A percentile compares a stretch with the other conserved stretches of the same genome.
phyloP scores from a whole-genome alignment of 2,797 vertebrate genomes.

The Microctenopoma steveboyesi region DNA sequence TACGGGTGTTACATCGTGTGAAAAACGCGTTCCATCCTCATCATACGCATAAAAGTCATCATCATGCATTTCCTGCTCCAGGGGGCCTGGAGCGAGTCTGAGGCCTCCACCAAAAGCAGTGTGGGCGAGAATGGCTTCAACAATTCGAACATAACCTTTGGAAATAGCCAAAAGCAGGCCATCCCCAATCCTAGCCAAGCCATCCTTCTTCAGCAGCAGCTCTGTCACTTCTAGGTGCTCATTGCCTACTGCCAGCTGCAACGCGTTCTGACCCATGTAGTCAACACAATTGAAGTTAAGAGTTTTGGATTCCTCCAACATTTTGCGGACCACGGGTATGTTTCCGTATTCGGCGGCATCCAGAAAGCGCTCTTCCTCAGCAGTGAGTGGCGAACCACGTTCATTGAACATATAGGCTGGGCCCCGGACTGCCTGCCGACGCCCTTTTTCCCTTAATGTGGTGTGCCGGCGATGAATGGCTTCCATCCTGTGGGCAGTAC shows the following conservation, averaged over 20 bases:
- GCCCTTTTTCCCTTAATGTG: constrained; percentile 94
- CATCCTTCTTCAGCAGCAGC: constrained; percentile 94
- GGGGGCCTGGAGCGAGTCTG: constrained; percentile 89
- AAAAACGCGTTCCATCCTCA: constrained; percentile 95
- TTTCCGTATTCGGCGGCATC: constrained; percentile 97
- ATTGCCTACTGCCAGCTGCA: constrained; percentile 94
- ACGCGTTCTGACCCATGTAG: constrained; percentile 97
- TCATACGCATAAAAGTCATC: constrained; percentile 97
- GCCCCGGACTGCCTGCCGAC: constrained; percentile 93
- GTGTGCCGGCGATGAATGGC: constrained; percentile 95
- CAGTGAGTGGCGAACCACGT: constrained; percentile 91
- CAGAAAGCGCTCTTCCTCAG: constrained; percentile 93
- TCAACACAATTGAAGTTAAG: constrained; percentile 96
- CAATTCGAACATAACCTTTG: constrained; percentile 96
- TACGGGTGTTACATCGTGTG: constrained; percentile 93
- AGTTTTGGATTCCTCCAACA: constrained; percentile 97
- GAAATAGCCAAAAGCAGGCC: constrained; percentile 94
- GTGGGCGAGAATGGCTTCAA: constrained; percentile 94
- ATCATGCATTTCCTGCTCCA: constrained; percentile 93
- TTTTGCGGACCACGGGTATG: constrained; percentile 96
- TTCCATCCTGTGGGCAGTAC: constrained; percentile 81
- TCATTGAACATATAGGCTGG: constrained; percentile 99
- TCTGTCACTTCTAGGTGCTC: constrained; percentile 97
- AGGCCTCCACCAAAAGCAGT: constrained; percentile 91
- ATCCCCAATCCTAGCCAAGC: constrained; percentile 92